Base-by-base conservation (phyloP, 1,140 invertebrate species). In the Drosophila paulistorum region DNA sequence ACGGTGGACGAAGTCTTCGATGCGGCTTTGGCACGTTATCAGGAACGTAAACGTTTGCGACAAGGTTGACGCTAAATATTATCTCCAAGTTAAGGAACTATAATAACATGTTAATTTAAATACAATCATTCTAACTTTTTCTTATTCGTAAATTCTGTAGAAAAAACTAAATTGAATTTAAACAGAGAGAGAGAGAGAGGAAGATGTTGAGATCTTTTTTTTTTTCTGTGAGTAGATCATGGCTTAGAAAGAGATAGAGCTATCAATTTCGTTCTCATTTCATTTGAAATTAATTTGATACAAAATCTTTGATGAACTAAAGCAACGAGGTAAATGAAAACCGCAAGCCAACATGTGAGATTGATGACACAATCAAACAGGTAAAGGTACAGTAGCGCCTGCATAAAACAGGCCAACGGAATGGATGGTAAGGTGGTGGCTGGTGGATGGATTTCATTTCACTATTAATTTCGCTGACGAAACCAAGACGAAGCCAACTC, bases 1-100 rank as follows among this genome's bases (percentile, higher is more conserved):
- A 98, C 97, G 59, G 94, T 97, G 13, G 97, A 96, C 1, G 93
- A 94, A 58, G 93, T 95, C n/a, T 96, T 96, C 92, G 95, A 96
- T 67, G 95, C 94, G 60, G 97, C 97, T n/a, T 87, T 96, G 26
- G 93, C 95, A 74, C 94, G 96, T 81, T 98, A 97, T 93, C 95
- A 96, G 81, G 93, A 95, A 79, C 94, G 97, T 72, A 97, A 97
- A 94, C 65, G 91, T 89, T 48, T 93, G 3, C 60, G 84, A 48
- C 63, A 64, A 13, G 84, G 74, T 51, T 94, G 74, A 78, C 69
- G 11, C 10, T 4, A 51, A 20, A 48, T 64, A 59, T 48, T 35
- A 51, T 45, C 1, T 39, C 11, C 3, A 11, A 39, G 11, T 39
- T 39, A 55, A 68, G 14, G 63, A 68, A 48, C 68, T 62, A 62